These are phyloP conservation scores for Ericerus pela DNA, from an alignment of 1,140 invertebrate genomes.

Conservation along the genomic window DNA sequence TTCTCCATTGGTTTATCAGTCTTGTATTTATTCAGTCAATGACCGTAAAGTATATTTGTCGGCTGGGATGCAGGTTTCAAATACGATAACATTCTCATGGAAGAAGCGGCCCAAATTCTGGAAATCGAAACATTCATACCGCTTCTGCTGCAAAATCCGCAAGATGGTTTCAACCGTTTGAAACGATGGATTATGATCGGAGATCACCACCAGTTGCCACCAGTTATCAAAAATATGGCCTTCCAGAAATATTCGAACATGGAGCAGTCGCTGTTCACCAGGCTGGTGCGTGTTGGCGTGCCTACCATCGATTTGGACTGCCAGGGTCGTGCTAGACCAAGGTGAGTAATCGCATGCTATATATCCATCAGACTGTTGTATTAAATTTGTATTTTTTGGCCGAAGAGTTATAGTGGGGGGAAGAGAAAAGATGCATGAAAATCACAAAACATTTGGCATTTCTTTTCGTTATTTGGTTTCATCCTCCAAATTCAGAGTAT, in stretches of 20 bases:
- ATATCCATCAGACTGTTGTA: background rate
- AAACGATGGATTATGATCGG: slow-evolving; percentile 99
- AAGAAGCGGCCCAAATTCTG: slow-evolving; percentile 96
- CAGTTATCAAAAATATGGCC: slow-evolving; percentile 99
- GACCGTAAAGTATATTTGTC: too few relatives aligned
- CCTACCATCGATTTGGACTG: slow-evolving; percentile 94
- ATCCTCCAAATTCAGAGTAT: too few relatives aligned
- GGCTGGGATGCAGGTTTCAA: slow-evolving; percentile 72
- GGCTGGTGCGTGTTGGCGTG: slow-evolving; percentile 89
- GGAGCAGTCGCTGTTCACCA: slow-evolving; percentile 96
- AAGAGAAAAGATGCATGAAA: too few relatives aligned
- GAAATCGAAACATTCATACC: slow-evolving; percentile 99
- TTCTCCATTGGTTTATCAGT: too few relatives aligned
- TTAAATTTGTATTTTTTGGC: too few relatives aligned
- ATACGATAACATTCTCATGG: slow-evolving; percentile 99
- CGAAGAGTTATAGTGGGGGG: too few relatives aligned
- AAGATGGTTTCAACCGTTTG: slow-evolving; percentile 85
- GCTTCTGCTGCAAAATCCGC: slow-evolving; percentile 87
- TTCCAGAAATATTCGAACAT: slow-evolving; percentile 99
- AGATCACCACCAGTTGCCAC: slow-evolving; percentile 97
- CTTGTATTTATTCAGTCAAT: too few relatives aligned
- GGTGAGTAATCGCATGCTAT: slow-evolving; percentile 32
- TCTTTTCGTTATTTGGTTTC: too few relatives aligned
- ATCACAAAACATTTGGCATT: too few relatives aligned
- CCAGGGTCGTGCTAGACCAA: slow-evolving; percentile 84